phyloP scores from a whole-genome alignment of 2,797 vertebrate species.

The Anas acuta region DNA sequence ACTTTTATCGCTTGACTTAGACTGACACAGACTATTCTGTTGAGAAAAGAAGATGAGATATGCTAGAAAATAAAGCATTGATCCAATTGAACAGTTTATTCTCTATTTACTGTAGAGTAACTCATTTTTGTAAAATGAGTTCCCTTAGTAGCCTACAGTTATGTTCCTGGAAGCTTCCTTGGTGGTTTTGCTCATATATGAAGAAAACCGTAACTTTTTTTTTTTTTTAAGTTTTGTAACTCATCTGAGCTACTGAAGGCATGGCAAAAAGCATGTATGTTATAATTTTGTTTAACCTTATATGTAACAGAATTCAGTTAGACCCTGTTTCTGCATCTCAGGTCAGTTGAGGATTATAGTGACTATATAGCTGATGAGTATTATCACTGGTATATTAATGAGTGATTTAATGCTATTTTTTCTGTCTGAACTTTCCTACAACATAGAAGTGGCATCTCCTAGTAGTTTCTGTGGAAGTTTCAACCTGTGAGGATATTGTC shows the following conservation, averaged over 20 bases:
- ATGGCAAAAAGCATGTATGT: neutral
- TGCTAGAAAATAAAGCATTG: neutral
- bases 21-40: neutral
- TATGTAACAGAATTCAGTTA: neutral
- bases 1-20: neutral
- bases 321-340: neutral
- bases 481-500: neutral
- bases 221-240: neutral
- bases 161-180: neutral
- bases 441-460: neutral
- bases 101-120: neutral
- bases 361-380: accelerated
- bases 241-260: neutral
- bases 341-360: neutral
- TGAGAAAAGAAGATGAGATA: neutral
- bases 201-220: neutral
- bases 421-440: neutral
- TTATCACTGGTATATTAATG: neutral
- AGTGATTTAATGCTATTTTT: neutral
- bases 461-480: neutral
- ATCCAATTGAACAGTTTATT: neutral
- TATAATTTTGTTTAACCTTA: neutral
- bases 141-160: neutral
- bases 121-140: neutral
- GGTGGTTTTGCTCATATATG: neutral